phyloP scores from a whole-genome alignment of 35 echinoderm and acorn worm species.

The Lytechinus pictus region DNA sequence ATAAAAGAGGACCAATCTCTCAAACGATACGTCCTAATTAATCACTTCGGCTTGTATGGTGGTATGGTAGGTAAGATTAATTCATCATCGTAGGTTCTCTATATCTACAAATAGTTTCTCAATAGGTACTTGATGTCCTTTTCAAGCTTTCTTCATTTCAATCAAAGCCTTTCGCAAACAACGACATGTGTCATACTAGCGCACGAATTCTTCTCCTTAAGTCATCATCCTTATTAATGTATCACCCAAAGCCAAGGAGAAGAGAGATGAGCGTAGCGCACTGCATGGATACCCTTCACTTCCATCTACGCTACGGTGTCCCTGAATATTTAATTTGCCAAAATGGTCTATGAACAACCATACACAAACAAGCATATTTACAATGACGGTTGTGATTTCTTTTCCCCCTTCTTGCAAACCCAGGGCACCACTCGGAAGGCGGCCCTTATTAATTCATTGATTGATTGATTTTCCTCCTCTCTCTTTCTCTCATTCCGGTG shows the following conservation, averaged over 20 bases:
- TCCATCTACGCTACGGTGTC: background rate
- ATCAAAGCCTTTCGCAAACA: background rate
- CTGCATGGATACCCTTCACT: background rate
- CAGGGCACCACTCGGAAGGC: background rate
- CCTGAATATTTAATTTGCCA: slow-evolving; percentile 13
- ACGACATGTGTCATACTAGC: background rate
- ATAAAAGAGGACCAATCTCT: background rate
- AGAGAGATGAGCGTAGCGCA: background rate
- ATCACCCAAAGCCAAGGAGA: background rate
- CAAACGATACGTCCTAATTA: background rate
- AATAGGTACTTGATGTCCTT: background rate
- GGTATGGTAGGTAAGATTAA: slow-evolving; percentile 12
- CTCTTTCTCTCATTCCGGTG: background rate
- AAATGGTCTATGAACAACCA: slow-evolving; percentile 3
- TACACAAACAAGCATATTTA: slow-evolving; percentile 16
- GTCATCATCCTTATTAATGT: slow-evolving; percentile 3
- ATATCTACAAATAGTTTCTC: slow-evolving; percentile 14
- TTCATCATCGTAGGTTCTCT: background rate
- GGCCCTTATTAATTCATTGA: slow-evolving; percentile 54
- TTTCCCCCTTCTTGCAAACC: background rate
- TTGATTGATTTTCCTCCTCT: slow-evolving; percentile 34
- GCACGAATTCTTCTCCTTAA: background rate
- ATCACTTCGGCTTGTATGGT: background rate
- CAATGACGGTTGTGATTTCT: slow-evolving; percentile 7
- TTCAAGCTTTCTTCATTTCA: slow-evolving; percentile 13